Percentiles rank a stretch among this genome's conserved stretches.
Conservation (phyloP, 2,888 invertebrate genomes). For the Chalcis sispes region DNA sequence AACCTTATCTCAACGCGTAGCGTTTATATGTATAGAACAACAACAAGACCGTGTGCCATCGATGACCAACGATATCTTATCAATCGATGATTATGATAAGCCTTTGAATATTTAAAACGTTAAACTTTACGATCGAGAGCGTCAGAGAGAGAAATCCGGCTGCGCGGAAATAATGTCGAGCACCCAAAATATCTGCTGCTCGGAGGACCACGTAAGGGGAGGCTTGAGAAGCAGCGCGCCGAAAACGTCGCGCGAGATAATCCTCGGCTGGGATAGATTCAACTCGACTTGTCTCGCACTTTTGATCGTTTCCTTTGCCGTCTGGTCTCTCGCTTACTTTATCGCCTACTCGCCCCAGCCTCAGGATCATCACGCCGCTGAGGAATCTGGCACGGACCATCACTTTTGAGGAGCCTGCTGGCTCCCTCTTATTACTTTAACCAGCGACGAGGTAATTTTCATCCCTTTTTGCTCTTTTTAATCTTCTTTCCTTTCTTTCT, state of each 20-base stretch:
- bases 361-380: neutral
- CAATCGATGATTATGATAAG: too few relatives aligned
- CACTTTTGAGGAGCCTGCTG: neutral
- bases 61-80: too few relatives aligned
- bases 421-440: neutral
- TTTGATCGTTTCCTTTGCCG: slow-evolving; percentile 62
- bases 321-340: slow-evolving; percentile 67
- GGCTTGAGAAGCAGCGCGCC: neutral
- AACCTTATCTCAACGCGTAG: too few relatives aligned
- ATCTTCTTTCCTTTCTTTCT: neutral
- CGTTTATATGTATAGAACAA: too few relatives aligned
- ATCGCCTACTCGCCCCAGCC: slow-evolving; percentile 57
- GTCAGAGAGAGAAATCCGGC: too few relatives aligned
- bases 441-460: neutral
- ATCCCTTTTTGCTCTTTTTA: neutral
- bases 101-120: too few relatives aligned
- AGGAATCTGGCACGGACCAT: slow-evolving; percentile 27
- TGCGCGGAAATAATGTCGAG: slow-evolving; percentile 32
- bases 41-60: too few relatives aligned
- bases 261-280: slow-evolving; percentile 69
- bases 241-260: slow-evolving; percentile 54
- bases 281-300: slow-evolving; percentile 60
- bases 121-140: too few relatives aligned
- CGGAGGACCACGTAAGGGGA: neutral
- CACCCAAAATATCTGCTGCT: slow-evolving; percentile 40